Percentiles rank a stretch among this genome's conserved stretches.
These are phyloP conservation scores for Mystacornis crossleyi DNA, from an alignment of 2,113 vertebrate species.

Conservation along the genomic window DNA sequence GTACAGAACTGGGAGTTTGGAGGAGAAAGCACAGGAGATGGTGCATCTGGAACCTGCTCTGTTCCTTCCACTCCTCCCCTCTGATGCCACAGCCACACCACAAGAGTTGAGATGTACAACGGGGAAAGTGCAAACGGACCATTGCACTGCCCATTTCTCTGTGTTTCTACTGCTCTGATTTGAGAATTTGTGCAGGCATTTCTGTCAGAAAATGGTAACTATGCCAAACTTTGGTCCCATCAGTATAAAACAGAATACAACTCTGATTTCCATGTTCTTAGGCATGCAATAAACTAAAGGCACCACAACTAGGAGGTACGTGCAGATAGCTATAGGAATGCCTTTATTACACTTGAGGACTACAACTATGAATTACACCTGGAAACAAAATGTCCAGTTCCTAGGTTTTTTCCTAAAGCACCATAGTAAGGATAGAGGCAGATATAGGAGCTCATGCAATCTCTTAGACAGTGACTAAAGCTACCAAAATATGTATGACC, in stretches of 20 bases:
- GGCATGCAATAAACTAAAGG: neutral
- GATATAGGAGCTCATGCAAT: accelerated
- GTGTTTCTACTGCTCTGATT: neutral
- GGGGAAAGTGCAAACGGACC: neutral
- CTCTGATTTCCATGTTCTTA: neutral
- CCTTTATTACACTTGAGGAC: neutral
- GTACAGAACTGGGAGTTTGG: neutral
- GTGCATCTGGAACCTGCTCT: neutral
- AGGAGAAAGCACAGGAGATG: neutral
- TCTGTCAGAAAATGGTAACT: neutral
- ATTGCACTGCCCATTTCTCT: neutral
- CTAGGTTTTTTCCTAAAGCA: neutral
- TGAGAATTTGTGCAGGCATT: neutral
- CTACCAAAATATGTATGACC: neutral
- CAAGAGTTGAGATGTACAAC: accelerated
- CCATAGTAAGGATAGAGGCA: neutral
- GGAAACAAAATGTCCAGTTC: neutral
- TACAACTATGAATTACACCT: neutral
- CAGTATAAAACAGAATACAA: neutral
- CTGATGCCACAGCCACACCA: neutral
- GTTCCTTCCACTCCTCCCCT: neutral
- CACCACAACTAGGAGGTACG: neutral
- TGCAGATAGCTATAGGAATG: neutral
- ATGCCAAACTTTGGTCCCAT: neutral
- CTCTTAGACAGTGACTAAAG: neutral